phyloP scores from a whole-genome alignment of 1,140 invertebrate species.

The Ceratitis capitata region DNA sequence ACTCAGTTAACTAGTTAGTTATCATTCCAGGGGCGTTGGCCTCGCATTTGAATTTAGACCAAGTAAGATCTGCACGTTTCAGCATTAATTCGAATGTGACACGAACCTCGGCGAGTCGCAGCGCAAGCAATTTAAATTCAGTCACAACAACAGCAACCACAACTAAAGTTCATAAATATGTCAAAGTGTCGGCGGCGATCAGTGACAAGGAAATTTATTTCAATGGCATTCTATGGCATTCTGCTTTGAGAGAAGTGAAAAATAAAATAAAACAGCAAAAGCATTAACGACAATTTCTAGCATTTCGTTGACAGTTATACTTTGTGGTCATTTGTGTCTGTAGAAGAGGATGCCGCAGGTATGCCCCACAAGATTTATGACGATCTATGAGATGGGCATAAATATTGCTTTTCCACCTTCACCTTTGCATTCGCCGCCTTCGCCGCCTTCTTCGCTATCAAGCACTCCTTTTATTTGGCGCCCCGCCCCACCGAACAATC shows the following conservation, averaged over 20 bases:
- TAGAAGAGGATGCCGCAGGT: neutral
- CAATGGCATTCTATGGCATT: too few species aligned
- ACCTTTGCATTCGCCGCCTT: neutral
- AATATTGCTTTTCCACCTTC: neutral
- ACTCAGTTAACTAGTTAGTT: too few species aligned
- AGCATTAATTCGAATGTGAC: constrained; percentile 1
- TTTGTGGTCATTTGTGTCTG: neutral
- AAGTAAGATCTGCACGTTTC: constrained; percentile 16
- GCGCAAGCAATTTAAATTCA: neutral
- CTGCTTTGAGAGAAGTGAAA: neutral
- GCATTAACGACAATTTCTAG: neutral
- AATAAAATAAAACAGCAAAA: neutral
- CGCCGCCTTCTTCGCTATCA: too few species aligned
- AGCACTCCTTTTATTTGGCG: neutral
- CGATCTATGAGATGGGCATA: neutral
- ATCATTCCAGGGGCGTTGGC: constrained; percentile 27
- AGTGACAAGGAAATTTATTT: constrained; percentile 22
- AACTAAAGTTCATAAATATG: constrained; percentile 29
- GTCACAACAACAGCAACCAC: neutral
- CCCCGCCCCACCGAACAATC: neutral
- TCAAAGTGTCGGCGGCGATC: constrained; percentile 10
- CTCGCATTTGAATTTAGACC: neutral
- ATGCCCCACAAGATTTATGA: constrained; percentile 5
- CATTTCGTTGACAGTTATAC: neutral
- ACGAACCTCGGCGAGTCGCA: neutral